Evolutionary conservation across 2,888 invertebrate genomes (phyloP).

Genomic region (Tenthredo amoena): DNA sequence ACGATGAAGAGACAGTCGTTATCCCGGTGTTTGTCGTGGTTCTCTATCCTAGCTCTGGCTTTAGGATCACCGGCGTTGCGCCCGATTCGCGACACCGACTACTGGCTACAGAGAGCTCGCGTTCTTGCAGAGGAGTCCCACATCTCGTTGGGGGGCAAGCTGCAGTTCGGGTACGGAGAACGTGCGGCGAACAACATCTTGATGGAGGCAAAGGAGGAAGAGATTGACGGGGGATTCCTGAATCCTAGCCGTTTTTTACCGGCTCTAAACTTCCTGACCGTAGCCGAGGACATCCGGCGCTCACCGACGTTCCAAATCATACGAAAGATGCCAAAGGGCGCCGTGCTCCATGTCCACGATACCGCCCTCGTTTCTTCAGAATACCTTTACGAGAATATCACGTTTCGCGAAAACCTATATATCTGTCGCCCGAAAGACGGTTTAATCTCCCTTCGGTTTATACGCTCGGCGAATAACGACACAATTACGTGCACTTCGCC

Average conservation of each 20-base stretch:
- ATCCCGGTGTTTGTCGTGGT: neutral
- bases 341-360: constrained; percentile 85
- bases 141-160: constrained; percentile 79
- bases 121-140: constrained; percentile 79
- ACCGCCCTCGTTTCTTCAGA: constrained; percentile 83
- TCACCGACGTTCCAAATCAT: constrained; percentile 86
- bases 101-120: constrained; percentile 74
- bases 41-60: neutral
- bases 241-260: constrained; percentile 81
- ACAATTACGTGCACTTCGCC: constrained; percentile 74
- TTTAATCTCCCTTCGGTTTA: constrained; percentile 61
- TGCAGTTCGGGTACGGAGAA: constrained; percentile 79
- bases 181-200: constrained; percentile 80
- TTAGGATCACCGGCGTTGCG: neutral
- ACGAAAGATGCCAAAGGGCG: constrained; percentile 87
- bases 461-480: constrained; percentile 59
- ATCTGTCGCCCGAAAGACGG: constrained; percentile 76
- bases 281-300: constrained; percentile 80
- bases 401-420: constrained; percentile 83
- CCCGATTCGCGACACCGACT: constrained; percentile 59
- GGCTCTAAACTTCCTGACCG: constrained; percentile 84
- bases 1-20: neutral
- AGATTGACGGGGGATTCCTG: constrained; percentile 77
- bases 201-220: constrained; percentile 81
- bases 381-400: constrained; percentile 82